Conservation (phyloP, 1,140 invertebrate species). For the Drosophila lini region DNA sequence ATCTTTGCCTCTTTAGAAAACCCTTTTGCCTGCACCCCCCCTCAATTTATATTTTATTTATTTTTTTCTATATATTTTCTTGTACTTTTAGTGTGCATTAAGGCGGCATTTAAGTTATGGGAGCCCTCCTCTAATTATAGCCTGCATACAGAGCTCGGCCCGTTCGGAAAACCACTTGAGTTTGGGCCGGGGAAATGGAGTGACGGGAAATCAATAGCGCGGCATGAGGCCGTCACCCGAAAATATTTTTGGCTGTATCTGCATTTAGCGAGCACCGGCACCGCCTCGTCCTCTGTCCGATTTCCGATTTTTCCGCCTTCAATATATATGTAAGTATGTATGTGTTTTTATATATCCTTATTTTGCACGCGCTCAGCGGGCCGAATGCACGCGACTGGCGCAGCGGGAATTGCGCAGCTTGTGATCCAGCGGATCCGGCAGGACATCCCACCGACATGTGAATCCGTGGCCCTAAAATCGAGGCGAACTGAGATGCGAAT, state of each 20-base stretch:
- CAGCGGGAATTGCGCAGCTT: conserved; percentile 47
- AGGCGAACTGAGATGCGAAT: conserved; percentile 1
- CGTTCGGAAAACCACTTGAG: conserved; percentile 33
- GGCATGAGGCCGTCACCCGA: conserved; percentile 26
- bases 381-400: conserved; percentile 64
- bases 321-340: conserved; percentile 7
- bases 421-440: conserved; percentile 19
- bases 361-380: conserved; percentile 45
- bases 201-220: conserved; percentile 63
- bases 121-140: conserved; percentile 10
- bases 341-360: background rate
- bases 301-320: conserved; percentile 24
- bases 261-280: conserved; percentile 30
- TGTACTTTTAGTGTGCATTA: background rate
- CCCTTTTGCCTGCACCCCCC: background rate
- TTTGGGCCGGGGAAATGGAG: conserved; percentile 24
- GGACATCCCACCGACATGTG: conserved; percentile 35
- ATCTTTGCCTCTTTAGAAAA: background rate
- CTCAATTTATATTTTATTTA: background rate
- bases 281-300: conserved; percentile 4
- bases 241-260: conserved; percentile 12
- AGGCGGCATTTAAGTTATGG: background rate
- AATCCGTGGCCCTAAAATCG: conserved; percentile 14
- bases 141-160: background rate
- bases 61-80: background rate